phyloP scores from a whole-genome alignment of 2,113 vertebrate genomes.

The Cololabis saira region DNA sequence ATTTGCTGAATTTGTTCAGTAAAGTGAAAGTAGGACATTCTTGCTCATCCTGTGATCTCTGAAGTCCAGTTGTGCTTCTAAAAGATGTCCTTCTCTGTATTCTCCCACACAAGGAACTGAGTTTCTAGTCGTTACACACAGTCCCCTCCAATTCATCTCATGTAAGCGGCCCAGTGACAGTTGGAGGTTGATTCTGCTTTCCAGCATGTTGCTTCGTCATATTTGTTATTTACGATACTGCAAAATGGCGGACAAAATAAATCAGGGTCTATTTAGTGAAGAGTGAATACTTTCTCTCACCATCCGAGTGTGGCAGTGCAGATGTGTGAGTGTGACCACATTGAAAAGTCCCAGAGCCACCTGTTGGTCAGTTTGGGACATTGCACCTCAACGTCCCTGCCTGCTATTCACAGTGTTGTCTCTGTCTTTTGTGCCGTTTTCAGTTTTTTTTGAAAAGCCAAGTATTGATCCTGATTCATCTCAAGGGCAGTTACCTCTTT shows the following conservation, averaged over 20 bases:
- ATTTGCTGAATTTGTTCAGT: constrained; percentile 12
- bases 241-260: background rate
- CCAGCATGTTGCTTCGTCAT: no score
- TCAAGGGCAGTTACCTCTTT: constrained; percentile 1
- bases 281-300: constrained; percentile 21
- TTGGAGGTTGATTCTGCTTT: no score
- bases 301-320: constrained; percentile 13
- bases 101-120: background rate
- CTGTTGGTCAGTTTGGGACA: constrained; percentile 55
- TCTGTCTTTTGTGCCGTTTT: constrained; percentile 20
- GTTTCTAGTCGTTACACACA: no score
- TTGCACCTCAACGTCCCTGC: constrained; percentile 26
- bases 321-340: constrained; percentile 19
- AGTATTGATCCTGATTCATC: constrained; percentile 12
- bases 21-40: background rate
- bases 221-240: no score
- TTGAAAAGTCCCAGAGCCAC: constrained; percentile 56
- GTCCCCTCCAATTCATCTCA: no score
- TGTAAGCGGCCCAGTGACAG: no score
- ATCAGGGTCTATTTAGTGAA: constrained; percentile 17
- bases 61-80: background rate
- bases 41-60: background rate
- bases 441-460: constrained; percentile 33
- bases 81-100: background rate
- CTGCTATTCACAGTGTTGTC: background rate